phyloP scores from a whole-genome alignment of 2,113 vertebrate genomes.

The Corythoichthys intestinalis region DNA sequence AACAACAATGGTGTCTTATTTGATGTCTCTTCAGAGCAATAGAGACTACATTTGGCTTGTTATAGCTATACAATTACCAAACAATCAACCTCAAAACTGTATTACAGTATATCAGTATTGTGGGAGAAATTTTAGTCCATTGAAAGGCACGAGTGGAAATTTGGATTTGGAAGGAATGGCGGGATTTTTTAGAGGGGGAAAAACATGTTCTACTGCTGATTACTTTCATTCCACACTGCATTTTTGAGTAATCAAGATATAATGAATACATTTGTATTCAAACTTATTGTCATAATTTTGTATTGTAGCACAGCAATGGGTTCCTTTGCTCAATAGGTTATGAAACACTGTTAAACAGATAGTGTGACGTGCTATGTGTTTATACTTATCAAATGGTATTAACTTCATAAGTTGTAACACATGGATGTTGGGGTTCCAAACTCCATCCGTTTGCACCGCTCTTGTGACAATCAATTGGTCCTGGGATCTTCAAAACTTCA shows the following conservation, averaged over 20 bases:
- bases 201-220: too few species aligned
- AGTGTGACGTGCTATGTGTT: background rate
- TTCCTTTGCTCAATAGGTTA: background rate
- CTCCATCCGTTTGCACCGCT: background rate
- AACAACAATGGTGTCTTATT: background rate
- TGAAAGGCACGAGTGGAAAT: too few species aligned
- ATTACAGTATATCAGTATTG: background rate
- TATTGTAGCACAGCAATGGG: background rate
- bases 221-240: too few species aligned
- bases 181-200: too few species aligned
- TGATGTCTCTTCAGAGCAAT: background rate
- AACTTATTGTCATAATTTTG: background rate
- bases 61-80: too few species aligned
- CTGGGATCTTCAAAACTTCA: slow-evolving; percentile 41
- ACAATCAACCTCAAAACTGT: background rate
- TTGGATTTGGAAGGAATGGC: too few species aligned
- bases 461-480: slow-evolving; percentile 5
- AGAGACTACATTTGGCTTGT: background rate
- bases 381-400: slow-evolving; percentile 7
- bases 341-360: background rate
- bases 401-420: slow-evolving; percentile 28
- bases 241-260: too few species aligned
- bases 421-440: slow-evolving; percentile 12
- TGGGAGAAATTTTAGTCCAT: too few species aligned
- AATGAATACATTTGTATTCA: too few species aligned